Evolutionary conservation across 2,797 vertebrate species (phyloP).

Genomic region (Pseudochromis fuscus): DNA sequence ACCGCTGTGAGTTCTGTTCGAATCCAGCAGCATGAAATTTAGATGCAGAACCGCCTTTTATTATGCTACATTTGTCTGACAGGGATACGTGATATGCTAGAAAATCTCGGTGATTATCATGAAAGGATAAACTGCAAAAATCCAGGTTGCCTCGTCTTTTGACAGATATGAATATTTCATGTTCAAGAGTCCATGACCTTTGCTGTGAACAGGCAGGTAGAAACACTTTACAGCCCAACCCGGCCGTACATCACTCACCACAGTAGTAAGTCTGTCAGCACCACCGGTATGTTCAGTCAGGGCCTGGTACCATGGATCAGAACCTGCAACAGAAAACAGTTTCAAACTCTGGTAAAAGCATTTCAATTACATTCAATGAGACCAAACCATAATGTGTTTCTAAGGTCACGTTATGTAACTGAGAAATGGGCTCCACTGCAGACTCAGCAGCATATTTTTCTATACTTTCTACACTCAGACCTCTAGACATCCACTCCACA

Average conservation of each 20-base stretch:
- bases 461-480: neutral
- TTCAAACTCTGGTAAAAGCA: neutral
- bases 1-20: too few relatives aligned
- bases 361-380: too few relatives aligned
- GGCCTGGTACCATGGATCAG: constrained; percentile 58
- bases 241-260: constrained; percentile 66
- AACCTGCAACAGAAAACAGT: constrained; percentile 58
- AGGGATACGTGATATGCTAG: too few relatives aligned
- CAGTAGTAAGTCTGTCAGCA: constrained; percentile 72
- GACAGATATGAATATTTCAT: neutral
- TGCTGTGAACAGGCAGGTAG: neutral
- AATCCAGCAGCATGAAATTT: too few relatives aligned
- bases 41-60: too few relatives aligned
- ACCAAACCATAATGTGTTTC: too few relatives aligned
- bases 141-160: neutral
- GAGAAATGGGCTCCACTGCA: too few relatives aligned
- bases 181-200: neutral
- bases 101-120: too few relatives aligned
- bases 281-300: constrained; percentile 65
- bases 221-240: constrained; percentile 9
- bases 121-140: neutral
- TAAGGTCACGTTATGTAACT: too few relatives aligned
- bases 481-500: neutral
- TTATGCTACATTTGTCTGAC: too few relatives aligned
- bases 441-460: neutral